Evolutionary conservation across 2,888 invertebrate species (phyloP), one percentile per base, ranked within the genome.

Genomic region (Stenurella melanura): DNA sequence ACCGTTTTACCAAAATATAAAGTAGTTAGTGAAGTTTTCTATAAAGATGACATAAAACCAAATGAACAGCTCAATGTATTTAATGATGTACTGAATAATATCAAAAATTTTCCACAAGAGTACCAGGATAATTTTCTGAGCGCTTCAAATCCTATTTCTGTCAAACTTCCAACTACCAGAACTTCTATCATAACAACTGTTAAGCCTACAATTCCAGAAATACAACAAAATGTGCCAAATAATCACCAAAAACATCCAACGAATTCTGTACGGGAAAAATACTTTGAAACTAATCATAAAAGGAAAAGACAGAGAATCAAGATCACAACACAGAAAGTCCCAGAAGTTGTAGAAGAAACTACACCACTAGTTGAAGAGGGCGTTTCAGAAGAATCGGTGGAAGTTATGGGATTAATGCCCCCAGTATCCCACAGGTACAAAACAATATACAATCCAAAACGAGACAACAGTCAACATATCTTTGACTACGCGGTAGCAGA

Each of bases 71-170:
- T 89, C 30, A 88, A 88, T 79, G 88, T 91, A 0, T 91, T 91
- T 75, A 86, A 87, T n/a, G 92, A 92, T 83, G 86, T 92, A 57
- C 86, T 92, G 69, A 88, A 90, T 70, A 91, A 91, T 80, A 91
- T 92, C 42, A 89, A 87, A 77, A 88, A 87, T 80, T 82, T 85
- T 9, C 83, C 87, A 50, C 0, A 50, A 7, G 42, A 1, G 7
- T 15, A 19, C 1, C 38, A 64, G 21, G 64, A 64, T 18, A 42
- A 42, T 5, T 64, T 42, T 42, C 7, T 18, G 42, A 21, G 42
- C 19, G 38, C 64, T 0, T 64, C 64, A 19, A 17, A 64, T 4
- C 9, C 64, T 12, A 42, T 42, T 17, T 42, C 64, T 12, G 42
- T 64, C 50, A 42, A 64, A 15, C n/a, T 42, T 3, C 42, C 64